Evolutionary conservation across 2,797 vertebrate species (phyloP), one percentile per base, ranked within the genome.

Genomic region (Halcyon leucocephala): DNA sequence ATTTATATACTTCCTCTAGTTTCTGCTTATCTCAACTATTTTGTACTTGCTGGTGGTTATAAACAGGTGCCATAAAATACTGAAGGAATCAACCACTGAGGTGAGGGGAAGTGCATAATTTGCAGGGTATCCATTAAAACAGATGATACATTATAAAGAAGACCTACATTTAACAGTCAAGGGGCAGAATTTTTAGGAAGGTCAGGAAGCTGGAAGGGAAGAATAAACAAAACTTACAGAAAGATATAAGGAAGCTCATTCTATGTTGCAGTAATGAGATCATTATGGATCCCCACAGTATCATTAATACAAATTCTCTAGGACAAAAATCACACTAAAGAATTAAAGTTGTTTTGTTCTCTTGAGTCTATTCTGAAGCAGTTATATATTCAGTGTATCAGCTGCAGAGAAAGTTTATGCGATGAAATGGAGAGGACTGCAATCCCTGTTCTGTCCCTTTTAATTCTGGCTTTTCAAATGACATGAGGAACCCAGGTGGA

Each of bases 401-500:
- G 84, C 86, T 95, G 96, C 88, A 91, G 37, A 79, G 70, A 92
- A 86, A 85, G 37, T 78, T 86, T 74, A 42, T 29, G 48, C 71
- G 90, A 97, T 89, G 81, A 89, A 93, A 93, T 25, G 31, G 76
- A 92, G 88, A 95, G 37, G 60, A 69, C 24, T 95, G 90, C 67
- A 97, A 96, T 97, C 86, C 76, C 77, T 76, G 16, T 82, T 89
- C 92, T 96, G 97, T 97, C 95, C 67, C 37, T 87, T 97, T 94
- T 93, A 92, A 97, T 97, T 97, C 82, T 86, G 35, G 7, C 9
- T 95, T 95, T 95, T 77, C 91, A 95, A 70, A 74, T 91, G 91
- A 97, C 69, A 81, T 37, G 96, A 94, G 41, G 91, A 95, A 93
- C 77, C 67, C 96, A 97, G 93, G 92, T 96, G 97, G 95, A 97